A percentile compares a stretch with the other conserved stretches of the same genome.
These are phyloP conservation scores for Luperina nickerlii DNA, from an alignment of 2,888 invertebrate species.

Conservation along the genomic window DNA sequence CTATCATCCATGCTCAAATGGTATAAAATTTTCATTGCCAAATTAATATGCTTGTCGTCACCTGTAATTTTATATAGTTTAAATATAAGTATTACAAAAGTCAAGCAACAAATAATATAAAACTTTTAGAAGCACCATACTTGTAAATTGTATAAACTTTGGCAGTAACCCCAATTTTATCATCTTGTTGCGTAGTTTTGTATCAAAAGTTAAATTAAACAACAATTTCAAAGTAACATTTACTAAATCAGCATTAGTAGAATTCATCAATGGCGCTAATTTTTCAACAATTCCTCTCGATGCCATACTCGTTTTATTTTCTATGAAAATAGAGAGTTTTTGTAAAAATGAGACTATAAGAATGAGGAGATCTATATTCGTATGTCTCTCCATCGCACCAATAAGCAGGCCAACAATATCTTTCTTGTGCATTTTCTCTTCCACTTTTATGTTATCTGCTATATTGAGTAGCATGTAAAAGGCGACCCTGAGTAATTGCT, in stretches of 20 bases:
- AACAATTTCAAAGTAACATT: conserved; percentile 96
- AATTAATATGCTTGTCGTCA: conserved; percentile 94
- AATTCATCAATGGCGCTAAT: conserved; percentile 94
- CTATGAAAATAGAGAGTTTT: conserved; percentile 97
- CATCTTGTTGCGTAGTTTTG: conserved; percentile 96
- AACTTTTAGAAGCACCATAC: conserved; percentile 89
- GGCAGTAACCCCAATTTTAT: conserved; percentile 96
- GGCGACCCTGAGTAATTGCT: conserved; percentile 96
- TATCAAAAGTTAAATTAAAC: conserved; percentile 99
- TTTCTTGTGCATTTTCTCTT: conserved; percentile 99
- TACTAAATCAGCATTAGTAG: conserved; percentile 92
- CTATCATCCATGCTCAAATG: conserved; percentile 98
- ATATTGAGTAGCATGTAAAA: conserved; percentile 98
- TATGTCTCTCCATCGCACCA: conserved; percentile 96
- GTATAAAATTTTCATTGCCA: conserved; percentile 95
- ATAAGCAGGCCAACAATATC: conserved; percentile 96
- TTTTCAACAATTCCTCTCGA: conserved; percentile 95
- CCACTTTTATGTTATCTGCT: conserved; percentile 98
- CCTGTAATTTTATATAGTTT: conserved; percentile 80
- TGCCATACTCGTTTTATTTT: conserved; percentile 98
- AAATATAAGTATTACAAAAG: background rate
- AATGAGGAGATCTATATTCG: conserved; percentile 96
- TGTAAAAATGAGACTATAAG: conserved; percentile 98
- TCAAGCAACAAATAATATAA: background rate
- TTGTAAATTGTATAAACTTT: conserved; percentile 96